Base-by-base conservation (phyloP, 2,888 invertebrate genomes). In the Cheilosia scutellata region DNA sequence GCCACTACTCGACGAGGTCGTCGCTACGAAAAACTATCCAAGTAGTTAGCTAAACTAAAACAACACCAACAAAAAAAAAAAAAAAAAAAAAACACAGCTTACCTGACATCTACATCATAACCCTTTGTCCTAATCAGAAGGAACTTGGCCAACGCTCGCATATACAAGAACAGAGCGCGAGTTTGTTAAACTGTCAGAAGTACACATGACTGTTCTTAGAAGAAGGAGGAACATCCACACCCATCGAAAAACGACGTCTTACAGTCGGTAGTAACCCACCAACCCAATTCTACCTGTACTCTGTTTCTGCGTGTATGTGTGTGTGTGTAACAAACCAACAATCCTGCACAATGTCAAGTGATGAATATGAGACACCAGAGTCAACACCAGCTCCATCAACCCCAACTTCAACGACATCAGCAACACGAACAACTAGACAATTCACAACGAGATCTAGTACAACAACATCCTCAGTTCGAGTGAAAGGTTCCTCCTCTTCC, bases 331-430 rank as follows among this genome's bases (percentile, higher is more conserved):
- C 29, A 3, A 25, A 47, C 16, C 16, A 31, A 42, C 33, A 37
- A 16, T 49, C 5, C 20, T 37, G 13, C 58, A 79, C 62, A 75
- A 84, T 84, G 84, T 84, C 84, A 75, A 84, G 84, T 71, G 84
- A 84, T 29, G 84, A 84, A 71, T 84, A 79, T 25, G 72, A 86
- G 33, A 70, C 55, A 68, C 62, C 60, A 44, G 76, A 87, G 27
- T 82, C 86, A 82, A 72, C 82, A 87, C 86, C 88, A 77, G 88
- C 83, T 87, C 88, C 83, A 80, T 87, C 82, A 75, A 74, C 79
- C 5, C 72, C 75, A 74, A 77, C 74, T 0, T 58, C 58, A 51
- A 42, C 60, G 42, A 70, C 74, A 62, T 53, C 65, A 44, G 58
- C 62, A 20, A 66, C 55, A 31, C 60, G 77, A 53, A 51, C 78